Conservation (phyloP, 2,113 vertebrate species). For the Astatotilapia flaviijosephi region DNA sequence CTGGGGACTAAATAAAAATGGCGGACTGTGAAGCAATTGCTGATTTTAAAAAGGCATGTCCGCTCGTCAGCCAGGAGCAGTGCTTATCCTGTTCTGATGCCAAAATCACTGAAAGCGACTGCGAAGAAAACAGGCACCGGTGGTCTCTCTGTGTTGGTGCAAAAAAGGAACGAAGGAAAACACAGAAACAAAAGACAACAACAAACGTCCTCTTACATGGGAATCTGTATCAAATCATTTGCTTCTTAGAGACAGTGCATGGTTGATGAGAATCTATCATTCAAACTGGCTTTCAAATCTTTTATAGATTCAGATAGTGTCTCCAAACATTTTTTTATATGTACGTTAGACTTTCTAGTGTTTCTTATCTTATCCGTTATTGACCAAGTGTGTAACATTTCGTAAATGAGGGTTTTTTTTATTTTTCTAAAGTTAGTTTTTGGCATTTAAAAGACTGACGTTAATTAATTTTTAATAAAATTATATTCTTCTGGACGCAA, state of each 20-base stretch:
- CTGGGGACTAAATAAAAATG: neutral
- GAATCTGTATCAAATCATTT: no score
- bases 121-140: neutral
- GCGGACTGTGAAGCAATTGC: neutral
- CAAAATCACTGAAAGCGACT: neutral
- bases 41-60: neutral
- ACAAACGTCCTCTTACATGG: neutral
- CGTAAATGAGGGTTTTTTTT: neutral
- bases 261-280: neutral
- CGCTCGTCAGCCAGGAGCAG: neutral
- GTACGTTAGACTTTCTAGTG: neutral
- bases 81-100: neutral
- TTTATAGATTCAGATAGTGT: neutral
- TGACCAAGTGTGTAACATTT: neutral
- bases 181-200: neutral
- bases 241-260: neutral
- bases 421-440: neutral
- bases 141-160: neutral
- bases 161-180: neutral
- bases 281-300: neutral
- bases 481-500: neutral
- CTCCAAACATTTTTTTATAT: neutral
- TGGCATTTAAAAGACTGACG: neutral
- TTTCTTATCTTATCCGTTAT: neutral
- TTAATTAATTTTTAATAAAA: neutral